These are phyloP conservation scores for Amazona vittata DNA, from an alignment of 2,113 vertebrate genomes.

Conservation along the genomic window DNA sequence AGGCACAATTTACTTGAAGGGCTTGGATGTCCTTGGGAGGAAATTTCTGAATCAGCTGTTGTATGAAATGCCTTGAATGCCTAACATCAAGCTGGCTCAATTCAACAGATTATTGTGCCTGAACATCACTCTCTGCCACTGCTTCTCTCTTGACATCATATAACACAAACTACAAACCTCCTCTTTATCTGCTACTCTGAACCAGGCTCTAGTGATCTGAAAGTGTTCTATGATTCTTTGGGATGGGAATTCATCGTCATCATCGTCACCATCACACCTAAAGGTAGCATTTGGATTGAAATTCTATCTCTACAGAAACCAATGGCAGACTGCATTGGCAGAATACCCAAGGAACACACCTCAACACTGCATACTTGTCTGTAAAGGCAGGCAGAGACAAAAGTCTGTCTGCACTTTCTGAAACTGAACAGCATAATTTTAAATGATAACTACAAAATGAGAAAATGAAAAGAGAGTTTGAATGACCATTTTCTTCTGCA, in stretches of 20 bases:
- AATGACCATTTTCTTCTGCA: not conserved
- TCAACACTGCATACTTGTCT: not conserved
- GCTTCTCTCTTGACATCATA: not conserved
- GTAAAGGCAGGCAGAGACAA: rapidly evolving
- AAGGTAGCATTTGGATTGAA: not conserved
- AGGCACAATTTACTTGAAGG: not conserved
- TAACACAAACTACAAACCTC: not conserved
- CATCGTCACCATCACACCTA: not conserved
- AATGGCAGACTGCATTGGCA: not conserved
- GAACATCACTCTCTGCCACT: not conserved
- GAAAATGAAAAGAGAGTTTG: not conserved
- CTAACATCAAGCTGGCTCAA: not conserved
- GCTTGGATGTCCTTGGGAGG: not conserved
- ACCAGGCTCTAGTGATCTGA: not conserved
- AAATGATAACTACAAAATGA: not conserved
- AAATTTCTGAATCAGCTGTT: not conserved
- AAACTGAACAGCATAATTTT: not conserved
- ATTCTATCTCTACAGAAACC: not conserved
- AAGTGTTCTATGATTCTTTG: not conserved
- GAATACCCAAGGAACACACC: not conserved
- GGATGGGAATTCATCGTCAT: not conserved
- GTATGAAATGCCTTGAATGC: not conserved
- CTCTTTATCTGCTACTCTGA: not conserved
- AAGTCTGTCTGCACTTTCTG: not conserved
- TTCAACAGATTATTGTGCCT: not conserved